Evolutionary conservation across 2,113 vertebrate species (phyloP), one percentile per base, ranked within the genome.

Genomic region (Scolopax mira): DNA sequence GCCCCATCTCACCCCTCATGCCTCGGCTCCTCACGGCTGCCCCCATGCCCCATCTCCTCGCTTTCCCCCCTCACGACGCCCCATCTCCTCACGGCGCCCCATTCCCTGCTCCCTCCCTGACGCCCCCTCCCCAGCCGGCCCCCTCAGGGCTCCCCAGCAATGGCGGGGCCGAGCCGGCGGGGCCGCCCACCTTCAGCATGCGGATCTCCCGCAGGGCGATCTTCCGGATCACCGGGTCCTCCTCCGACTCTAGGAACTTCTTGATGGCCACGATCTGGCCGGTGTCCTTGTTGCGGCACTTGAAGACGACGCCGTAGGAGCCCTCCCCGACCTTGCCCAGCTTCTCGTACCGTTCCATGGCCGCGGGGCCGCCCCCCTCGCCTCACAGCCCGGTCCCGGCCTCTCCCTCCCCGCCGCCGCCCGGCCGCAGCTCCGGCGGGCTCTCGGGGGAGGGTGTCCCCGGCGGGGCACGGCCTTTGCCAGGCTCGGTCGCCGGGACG

Each of bases 341-440:
- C 96, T 99, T 99, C 94, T 99, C 99, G 79, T 99, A 99, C 95
- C 99, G 99, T 97, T 99, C 99, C 99, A 99, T 99, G 71, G 55
- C 94, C 94, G 52, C 18, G 17, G 23, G 24, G 18, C 57, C 3
- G 19, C 18, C 17, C 55, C 55, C 13, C 23, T 21, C 72, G 2
- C 69, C 73, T n/a, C 46, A 14, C 14, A 15, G 22, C 42, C 6
- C 46, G 11, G 12, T 14, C 27, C 28, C 12, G 9, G 13, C 8
- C n/a, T n/a, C 55, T 31, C 18, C 55, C 21, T 21, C 18, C 21
- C 54, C 54, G 10, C 51, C 51, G 44, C 24, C 35, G 52, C 30
- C 31, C 12, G 9, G 27, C 67, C 2, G 31, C 13, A 25, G 28
- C 55, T 6, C 7, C 31, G n/a, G 22, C 57, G 27, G 15, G 52